Percentiles rank a stretch among this genome's conserved stretches.
Conservation (phyloP, 2,113 vertebrate genomes). For the Rhabdomys dilectus region DNA sequence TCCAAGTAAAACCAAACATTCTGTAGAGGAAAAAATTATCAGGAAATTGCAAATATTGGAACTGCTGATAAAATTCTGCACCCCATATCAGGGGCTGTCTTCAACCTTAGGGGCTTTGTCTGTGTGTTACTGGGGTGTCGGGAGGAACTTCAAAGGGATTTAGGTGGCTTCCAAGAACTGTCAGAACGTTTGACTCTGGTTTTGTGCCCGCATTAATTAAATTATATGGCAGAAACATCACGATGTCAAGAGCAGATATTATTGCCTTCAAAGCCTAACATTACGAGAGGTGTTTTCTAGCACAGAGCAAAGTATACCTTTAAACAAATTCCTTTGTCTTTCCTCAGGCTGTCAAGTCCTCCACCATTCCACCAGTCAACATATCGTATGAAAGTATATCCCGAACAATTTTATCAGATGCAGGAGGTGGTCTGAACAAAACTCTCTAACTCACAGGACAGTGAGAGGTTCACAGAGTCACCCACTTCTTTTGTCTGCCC, state of each 20-base stretch:
- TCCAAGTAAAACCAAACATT: constrained; percentile 19
- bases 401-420: background rate
- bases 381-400: background rate
- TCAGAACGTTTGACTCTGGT: constrained; percentile 72
- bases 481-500: background rate
- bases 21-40: background rate
- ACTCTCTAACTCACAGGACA: constrained; percentile 15
- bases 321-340: constrained; percentile 73
- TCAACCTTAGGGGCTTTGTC: constrained; percentile 39
- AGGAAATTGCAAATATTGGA: background rate
- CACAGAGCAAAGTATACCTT: constrained; percentile 67
- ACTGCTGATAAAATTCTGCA: background rate
- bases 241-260: constrained; percentile 77
- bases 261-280: constrained; percentile 65
- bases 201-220: constrained; percentile 76
- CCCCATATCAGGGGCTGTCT: background rate
- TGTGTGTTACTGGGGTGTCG: background rate
- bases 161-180: constrained; percentile 64
- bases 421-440: background rate
- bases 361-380: background rate
- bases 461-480: background rate
- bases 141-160: constrained; percentile 64
- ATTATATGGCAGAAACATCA: constrained; percentile 78
- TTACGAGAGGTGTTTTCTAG: constrained; percentile 71
- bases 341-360: background rate